Evolutionary conservation across 2,113 vertebrate species (phyloP).

Genomic region (Suncus etruscus): DNA sequence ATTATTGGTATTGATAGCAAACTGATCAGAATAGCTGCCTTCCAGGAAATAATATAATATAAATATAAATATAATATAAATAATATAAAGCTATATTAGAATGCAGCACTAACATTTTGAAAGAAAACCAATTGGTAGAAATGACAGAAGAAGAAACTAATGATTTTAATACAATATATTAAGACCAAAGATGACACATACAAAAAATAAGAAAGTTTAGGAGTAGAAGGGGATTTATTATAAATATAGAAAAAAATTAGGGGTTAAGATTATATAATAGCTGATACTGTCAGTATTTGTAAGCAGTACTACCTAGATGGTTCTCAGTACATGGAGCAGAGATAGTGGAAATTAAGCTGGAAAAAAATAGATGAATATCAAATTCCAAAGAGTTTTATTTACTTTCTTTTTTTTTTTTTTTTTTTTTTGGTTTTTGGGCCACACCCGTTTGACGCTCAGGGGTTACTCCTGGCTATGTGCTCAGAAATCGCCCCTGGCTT

Average conservation of each 20-base stretch:
- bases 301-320: neutral
- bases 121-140: neutral
- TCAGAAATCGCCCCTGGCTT: no score
- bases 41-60: no score
- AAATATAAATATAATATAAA: no score
- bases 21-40: no score
- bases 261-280: neutral
- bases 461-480: no score
- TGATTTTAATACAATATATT: neutral
- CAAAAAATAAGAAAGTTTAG: neutral
- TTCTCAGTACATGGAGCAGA: neutral
- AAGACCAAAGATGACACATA: neutral
- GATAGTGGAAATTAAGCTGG: neutral
- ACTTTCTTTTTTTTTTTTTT: no score
- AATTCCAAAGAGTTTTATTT: neutral
- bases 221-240: neutral
- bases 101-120: neutral
- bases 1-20: no score
- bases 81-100: no score
- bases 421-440: no score
- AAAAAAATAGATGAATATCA: slow-evolving; percentile 4
- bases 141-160: neutral
- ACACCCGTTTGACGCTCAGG: no score
- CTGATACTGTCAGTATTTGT: neutral
- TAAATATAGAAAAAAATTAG: neutral